A percentile compares a stretch with the other conserved stretches of the same genome.
Evolutionary conservation across 2,113 vertebrate species (phyloP).

Genomic region (Ageneiosus marmoratus): DNA sequence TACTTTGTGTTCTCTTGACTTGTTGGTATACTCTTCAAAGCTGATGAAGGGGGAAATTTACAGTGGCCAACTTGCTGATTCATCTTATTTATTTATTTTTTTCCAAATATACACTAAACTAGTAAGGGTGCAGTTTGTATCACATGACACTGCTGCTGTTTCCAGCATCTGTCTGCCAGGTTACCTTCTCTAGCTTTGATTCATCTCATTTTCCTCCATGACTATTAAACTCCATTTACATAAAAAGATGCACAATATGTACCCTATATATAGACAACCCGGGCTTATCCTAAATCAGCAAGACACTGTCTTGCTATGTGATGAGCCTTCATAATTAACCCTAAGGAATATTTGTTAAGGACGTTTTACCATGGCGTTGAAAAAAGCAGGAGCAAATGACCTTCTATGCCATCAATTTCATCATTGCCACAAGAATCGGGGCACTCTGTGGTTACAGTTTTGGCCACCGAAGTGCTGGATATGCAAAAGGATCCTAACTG

Average conservation of each 20-base stretch:
- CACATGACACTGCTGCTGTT: neutral
- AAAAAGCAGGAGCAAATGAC: neutral
- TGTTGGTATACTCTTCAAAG: neutral
- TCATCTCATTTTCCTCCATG: neutral
- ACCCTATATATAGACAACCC: neutral
- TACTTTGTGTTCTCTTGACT: neutral
- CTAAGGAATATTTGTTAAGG: neutral
- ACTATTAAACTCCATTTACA: neutral
- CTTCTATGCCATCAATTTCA: neutral
- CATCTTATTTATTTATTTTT: neutral
- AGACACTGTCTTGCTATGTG: neutral
- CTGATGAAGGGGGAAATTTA: neutral
- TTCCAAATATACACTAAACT: neutral
- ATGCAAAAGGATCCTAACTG: neutral
- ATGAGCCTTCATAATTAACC: neutral
- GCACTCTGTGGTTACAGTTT: neutral
- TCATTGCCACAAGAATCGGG: neutral
- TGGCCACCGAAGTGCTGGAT: neutral
- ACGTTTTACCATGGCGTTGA: neutral
- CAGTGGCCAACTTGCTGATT: neutral
- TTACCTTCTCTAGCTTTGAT: neutral
- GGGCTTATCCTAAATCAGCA: neutral
- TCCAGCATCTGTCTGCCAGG: neutral
- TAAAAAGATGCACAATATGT: neutral
- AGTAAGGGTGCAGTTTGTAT: neutral